Conservation (phyloP, 2,113 vertebrate species). For the Sitta europaea region DNA sequence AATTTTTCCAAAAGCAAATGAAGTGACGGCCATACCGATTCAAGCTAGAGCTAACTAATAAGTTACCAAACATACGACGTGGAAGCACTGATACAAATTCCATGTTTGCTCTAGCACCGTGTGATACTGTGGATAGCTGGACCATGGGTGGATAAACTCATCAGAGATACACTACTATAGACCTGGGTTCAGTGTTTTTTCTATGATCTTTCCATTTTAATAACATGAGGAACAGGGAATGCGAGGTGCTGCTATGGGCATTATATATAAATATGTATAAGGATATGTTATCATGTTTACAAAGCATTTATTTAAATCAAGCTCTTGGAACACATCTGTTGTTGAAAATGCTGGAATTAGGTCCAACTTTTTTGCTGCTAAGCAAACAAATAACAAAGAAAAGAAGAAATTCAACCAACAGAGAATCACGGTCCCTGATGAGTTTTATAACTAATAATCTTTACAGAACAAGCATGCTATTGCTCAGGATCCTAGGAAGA, state of each 20-base stretch:
- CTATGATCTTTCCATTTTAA: not conserved
- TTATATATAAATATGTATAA: not conserved
- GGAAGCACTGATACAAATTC: not conserved
- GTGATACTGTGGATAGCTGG: accelerated
- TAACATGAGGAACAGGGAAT: not conserved
- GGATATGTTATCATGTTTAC: not conserved
- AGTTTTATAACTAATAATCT: not conserved
- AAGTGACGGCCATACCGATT: not conserved
- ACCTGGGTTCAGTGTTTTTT: not conserved
- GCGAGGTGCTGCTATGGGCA: accelerated
- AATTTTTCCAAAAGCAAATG: not conserved
- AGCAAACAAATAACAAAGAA: not conserved
- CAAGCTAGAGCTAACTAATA: not conserved
- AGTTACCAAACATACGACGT: not conserved
- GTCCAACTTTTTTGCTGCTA: not conserved
- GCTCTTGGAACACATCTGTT: not conserved
- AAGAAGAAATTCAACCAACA: not conserved
- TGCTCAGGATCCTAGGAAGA: not conserved
- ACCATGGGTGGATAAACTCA: not conserved
- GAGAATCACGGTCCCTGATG: not conserved
- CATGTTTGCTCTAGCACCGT: not conserved
- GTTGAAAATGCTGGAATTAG: not conserved
- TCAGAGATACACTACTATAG: not conserved
- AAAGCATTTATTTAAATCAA: not conserved
- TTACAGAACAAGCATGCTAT: not conserved